A percentile compares a stretch with the other conserved stretches of the same genome.
Conservation (phyloP, 2,888 invertebrate species). For the Eumerus sabulonum region DNA sequence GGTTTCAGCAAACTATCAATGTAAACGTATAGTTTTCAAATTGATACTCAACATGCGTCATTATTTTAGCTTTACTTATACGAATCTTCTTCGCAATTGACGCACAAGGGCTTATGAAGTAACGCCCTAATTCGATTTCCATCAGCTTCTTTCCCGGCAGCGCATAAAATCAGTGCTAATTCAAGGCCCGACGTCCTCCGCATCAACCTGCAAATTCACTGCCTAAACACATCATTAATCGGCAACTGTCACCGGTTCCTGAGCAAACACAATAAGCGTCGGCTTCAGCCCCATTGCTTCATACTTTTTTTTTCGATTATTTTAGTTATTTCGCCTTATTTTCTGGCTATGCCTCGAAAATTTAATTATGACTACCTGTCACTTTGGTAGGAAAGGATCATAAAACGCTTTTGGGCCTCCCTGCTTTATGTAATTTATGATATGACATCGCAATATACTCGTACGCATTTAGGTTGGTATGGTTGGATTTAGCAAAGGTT, state of each 20-base stretch:
- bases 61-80: no score
- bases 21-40: no score
- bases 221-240: conserved; percentile 46
- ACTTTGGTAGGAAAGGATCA: conserved; percentile 33
- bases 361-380: conserved; percentile 55
- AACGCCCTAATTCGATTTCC: conserved; percentile 15
- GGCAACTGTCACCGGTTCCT: conserved; percentile 35
- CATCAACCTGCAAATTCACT: conserved; percentile 10
- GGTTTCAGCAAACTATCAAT: no score
- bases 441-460: conserved; percentile 47
- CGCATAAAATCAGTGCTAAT: conserved; percentile 20
- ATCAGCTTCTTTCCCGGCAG: not conserved
- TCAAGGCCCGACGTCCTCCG: conserved; percentile 8
- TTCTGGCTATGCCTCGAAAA: conserved; percentile 43
- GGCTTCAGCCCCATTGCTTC: no score
- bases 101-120: not conserved
- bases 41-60: no score
- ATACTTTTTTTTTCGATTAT: not conserved
- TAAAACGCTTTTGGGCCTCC: conserved; percentile 44
- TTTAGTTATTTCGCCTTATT: conserved; percentile 11
- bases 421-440: conserved; percentile 41
- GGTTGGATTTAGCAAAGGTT: conserved; percentile 34
- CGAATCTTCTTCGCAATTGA: no score
- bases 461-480: conserved; percentile 14
- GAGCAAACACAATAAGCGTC: conserved; percentile 24